These are phyloP conservation scores for Drosophila affinis DNA, from an alignment of 2,888 invertebrate species.

Conservation along the genomic window DNA sequence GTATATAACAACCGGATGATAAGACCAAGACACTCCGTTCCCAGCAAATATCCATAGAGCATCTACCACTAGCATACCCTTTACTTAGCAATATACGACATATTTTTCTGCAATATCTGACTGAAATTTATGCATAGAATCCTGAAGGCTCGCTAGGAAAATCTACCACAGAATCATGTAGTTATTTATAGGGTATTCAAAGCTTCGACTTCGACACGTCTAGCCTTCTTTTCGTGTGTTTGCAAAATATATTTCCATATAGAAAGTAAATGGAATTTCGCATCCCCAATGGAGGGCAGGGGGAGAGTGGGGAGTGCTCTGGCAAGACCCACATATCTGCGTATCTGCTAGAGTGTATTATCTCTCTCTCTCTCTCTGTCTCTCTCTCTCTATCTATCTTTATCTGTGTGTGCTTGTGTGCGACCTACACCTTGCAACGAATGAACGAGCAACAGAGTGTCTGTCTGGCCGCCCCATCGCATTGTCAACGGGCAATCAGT, in stretches of 20 bases:
- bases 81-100: no score
- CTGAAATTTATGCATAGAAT: no score
- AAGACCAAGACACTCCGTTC: no score
- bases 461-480: constrained; percentile 32
- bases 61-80: no score
- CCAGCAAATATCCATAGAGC: no score
- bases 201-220: neutral
- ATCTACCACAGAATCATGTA: no score
- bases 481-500: constrained; percentile 76
- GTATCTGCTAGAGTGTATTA: no score
- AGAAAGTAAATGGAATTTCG: constrained; percentile 57
- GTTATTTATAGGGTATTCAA: neutral
- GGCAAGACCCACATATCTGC: constrained; percentile 17
- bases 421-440: constrained; percentile 27
- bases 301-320: constrained; percentile 5
- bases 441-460: neutral
- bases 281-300: constrained; percentile 46
- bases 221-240: constrained; percentile 10
- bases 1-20: no score
- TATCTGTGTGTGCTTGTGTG: neutral
- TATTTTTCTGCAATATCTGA: no score
- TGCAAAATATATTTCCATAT: constrained; percentile 48
- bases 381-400: neutral
- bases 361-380: neutral
- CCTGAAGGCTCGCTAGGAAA: no score